phyloP scores from a whole-genome alignment of 2,797 vertebrate species.

The Phrynocephalus guinanensis region DNA sequence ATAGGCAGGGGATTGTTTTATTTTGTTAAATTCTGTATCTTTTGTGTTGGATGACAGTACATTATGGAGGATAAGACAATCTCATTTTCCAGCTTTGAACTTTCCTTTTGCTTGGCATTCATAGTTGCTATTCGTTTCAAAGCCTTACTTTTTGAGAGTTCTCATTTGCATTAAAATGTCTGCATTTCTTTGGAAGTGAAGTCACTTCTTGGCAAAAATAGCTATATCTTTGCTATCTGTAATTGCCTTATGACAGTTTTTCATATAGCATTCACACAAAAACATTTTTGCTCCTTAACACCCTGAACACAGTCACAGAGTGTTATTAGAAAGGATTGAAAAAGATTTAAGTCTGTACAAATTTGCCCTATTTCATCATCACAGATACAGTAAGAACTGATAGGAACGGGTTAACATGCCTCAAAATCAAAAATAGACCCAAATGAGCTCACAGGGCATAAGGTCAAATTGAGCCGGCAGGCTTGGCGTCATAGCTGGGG shows the following conservation, averaged over 20 bases:
- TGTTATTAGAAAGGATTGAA: constrained; percentile 1
- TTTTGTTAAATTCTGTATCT: constrained; percentile 52
- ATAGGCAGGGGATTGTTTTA: neutral
- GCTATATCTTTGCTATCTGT: constrained; percentile 16
- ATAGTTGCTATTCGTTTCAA: constrained; percentile 49
- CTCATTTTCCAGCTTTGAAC: constrained; percentile 49
- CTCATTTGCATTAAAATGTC: constrained; percentile 30
- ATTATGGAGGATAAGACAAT: constrained; percentile 32
- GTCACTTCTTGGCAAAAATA: neutral
- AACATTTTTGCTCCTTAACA: neutral
- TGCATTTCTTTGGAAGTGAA: constrained; percentile 33
- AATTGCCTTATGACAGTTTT: constrained; percentile 29
- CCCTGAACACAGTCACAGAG: neutral
- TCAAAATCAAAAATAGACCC: no score
- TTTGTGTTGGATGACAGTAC: neutral
- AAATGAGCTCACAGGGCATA: no score
- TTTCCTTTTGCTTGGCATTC: constrained; percentile 18
- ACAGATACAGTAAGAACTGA: neutral
- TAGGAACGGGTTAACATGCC: no score
- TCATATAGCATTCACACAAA: neutral
- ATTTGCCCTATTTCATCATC: neutral
- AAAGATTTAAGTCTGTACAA: neutral
- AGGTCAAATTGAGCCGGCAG: no score
- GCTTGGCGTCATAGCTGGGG: no score
- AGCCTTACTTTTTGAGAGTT: constrained; percentile 30